phyloP scores from a whole-genome alignment of 2,797 vertebrate species.

The Ataeniobius toweri region DNA sequence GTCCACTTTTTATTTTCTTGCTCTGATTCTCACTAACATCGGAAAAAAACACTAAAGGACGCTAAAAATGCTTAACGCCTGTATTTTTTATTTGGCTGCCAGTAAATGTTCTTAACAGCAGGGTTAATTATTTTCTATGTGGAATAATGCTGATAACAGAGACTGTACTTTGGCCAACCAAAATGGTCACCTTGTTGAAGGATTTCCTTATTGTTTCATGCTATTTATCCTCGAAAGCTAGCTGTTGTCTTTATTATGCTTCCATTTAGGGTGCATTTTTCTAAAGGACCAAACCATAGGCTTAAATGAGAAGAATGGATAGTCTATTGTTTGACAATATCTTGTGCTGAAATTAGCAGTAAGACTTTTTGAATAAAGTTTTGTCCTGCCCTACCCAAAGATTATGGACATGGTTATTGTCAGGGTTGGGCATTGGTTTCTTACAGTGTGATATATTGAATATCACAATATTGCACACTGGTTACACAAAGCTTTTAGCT shows the following conservation, averaged over 20 bases:
- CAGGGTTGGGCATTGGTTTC: not conserved
- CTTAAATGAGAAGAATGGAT: not conserved
- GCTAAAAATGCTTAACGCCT: not conserved
- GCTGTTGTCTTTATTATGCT: not conserved
- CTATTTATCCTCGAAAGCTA: not conserved
- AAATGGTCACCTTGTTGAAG: not conserved
- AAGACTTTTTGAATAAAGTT: not conserved
- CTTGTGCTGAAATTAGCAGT: not conserved
- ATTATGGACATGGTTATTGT: not conserved
- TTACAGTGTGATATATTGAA: not conserved
- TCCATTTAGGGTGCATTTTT: not conserved
- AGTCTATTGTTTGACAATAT: not conserved
- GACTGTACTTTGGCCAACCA: not conserved
- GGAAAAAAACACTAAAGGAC: not conserved
- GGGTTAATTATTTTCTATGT: slow-evolving; percentile 6
- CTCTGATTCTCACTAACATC: not conserved
- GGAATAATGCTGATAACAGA: not conserved
- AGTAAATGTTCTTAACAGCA: not conserved
- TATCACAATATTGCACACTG: not conserved
- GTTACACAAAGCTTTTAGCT: not conserved
- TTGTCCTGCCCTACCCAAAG: not conserved
- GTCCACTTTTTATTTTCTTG: not conserved
- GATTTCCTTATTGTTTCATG: not conserved
- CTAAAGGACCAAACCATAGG: not conserved
- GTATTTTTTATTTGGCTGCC: not conserved